phyloP scores from a whole-genome alignment of 2,888 invertebrate species.

The Dryomyza anilis region DNA sequence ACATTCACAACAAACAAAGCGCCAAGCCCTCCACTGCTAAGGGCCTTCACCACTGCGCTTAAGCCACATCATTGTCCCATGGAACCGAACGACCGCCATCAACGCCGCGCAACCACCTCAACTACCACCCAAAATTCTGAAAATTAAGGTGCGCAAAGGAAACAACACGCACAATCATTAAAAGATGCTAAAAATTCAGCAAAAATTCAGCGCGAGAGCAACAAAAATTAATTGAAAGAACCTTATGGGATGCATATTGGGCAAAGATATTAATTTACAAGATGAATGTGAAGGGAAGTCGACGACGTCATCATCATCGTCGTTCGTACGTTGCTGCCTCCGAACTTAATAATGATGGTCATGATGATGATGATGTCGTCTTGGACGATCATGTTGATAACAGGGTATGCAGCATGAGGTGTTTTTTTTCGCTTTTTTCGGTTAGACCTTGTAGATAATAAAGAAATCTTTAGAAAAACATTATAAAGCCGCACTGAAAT shows the following conservation, averaged over 20 bases:
- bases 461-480: not conserved
- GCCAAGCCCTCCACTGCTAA: constrained; percentile 1
- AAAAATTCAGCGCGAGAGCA: not conserved
- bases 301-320: too few species aligned
- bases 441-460: not conserved
- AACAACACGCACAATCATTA: constrained; percentile 31
- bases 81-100: not conserved
- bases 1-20: constrained; percentile 23
- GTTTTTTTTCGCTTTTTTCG: not conserved
- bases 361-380: not conserved
- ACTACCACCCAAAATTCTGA: constrained; percentile 4
- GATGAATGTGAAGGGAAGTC: constrained; percentile 6
- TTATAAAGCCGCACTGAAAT: not conserved
- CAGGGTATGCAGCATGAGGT: not conserved
- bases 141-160: constrained; percentile 30
- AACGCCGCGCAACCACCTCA: not conserved
- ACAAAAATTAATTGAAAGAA: constrained; percentile 29
- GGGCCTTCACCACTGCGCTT: not conserved
- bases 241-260: constrained; percentile 21
- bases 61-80: too few species aligned
- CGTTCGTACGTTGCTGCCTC: not conserved
- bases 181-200: constrained; percentile 13
- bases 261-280: constrained; percentile 27
- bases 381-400: not conserved
- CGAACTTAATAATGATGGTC: not conserved